Percentiles rank a stretch among this genome's conserved stretches.
Evolutionary conservation across 2,113 vertebrate genomes (phyloP).

Genomic region (Takifugu flavidus): DNA sequence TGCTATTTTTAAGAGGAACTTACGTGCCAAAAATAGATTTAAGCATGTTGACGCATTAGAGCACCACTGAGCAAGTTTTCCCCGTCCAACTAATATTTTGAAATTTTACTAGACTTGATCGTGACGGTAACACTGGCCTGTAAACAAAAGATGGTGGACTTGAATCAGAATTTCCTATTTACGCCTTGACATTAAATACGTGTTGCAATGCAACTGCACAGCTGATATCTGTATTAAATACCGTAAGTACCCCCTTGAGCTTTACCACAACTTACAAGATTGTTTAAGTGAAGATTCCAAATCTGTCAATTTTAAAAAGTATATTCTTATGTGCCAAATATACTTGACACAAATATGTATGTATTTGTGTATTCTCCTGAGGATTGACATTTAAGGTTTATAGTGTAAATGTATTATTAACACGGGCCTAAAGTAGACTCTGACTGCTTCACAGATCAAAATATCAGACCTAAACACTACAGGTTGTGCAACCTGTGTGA

Average conservation of each 20-base stretch:
- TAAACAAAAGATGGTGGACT: not conserved
- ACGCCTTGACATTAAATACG: conserved; percentile 7
- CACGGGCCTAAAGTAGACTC: too few relatives aligned
- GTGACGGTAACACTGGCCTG: not conserved
- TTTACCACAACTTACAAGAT: not conserved
- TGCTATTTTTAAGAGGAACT: conserved; percentile 35
- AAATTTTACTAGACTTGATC: not conserved
- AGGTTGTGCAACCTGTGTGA: not conserved
- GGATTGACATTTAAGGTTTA: conserved; percentile 3
- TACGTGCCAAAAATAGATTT: conserved; percentile 32
- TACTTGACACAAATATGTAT: conserved; percentile 3
- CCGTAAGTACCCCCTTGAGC: too few relatives aligned
- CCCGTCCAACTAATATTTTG: conserved; percentile 1
- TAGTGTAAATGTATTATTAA: not conserved
- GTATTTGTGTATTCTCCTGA: conserved; percentile 11
- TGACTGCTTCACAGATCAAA: too few relatives aligned
- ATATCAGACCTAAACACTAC: too few relatives aligned
- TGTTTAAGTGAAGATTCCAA: too few relatives aligned
- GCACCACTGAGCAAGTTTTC: not conserved
- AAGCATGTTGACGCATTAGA: conserved; percentile 9
- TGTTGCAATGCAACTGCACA: conserved; percentile 1
- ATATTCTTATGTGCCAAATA: not conserved
- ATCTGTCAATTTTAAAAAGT: conserved; percentile 5
- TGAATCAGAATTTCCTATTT: conserved; percentile 37
- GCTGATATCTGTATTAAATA: not conserved